These are phyloP conservation scores for Odocoileus virginianus DNA, from an alignment of 2,113 vertebrate genomes.

Conservation along the genomic window DNA sequence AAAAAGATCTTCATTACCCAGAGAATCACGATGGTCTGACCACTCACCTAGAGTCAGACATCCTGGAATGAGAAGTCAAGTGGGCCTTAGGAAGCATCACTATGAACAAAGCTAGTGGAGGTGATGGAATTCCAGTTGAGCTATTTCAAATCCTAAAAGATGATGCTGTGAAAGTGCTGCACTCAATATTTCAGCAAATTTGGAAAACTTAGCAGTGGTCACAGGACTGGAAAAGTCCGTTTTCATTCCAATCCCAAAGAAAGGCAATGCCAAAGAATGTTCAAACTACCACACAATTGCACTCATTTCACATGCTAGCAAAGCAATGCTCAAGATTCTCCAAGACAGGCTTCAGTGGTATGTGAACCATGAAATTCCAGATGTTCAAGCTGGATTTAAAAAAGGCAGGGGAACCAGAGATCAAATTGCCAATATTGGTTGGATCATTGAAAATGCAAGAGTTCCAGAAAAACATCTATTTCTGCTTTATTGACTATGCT, in stretches of 20 bases:
- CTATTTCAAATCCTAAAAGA: not conserved
- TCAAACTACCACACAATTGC: not conserved
- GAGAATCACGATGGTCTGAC: not conserved
- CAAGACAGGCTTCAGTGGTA: not conserved
- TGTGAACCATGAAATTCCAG: not conserved
- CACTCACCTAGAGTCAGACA: not conserved
- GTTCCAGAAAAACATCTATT: not conserved
- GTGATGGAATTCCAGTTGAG: not conserved
- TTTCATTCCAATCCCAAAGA: not conserved
- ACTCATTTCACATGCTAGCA: not conserved
- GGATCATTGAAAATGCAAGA: not conserved
- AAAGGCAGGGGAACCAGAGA: not conserved
- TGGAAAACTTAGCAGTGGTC: not conserved
- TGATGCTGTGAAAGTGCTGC: not conserved
- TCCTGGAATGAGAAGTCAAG: not conserved
- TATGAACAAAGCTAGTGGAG: not conserved
- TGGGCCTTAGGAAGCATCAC: not conserved
- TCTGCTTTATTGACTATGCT: not conserved
- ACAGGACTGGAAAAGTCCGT: not conserved
- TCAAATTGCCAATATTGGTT: not conserved
- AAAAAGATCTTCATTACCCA: not conserved
- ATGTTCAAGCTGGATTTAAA: not conserved
- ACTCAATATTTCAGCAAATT: not conserved
- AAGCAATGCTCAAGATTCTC: not conserved
- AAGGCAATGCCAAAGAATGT: not conserved